Evolutionary conservation across 2,113 vertebrate genomes (phyloP).

Genomic region (Bos taurus): ARS-UCD2.0 NC_037332.1:67278501-67279000

Average conservation of each 20-base stretch:
- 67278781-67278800: neutral
- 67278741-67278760: neutral
- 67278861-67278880: neutral
- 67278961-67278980: neutral
- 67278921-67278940: neutral
- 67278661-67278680: neutral
- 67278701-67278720: neutral
- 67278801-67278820: neutral
- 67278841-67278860: neutral
- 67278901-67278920: neutral
- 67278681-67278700: neutral
- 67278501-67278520: neutral
- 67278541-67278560: neutral
- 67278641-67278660: neutral
- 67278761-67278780: neutral
- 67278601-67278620: neutral
- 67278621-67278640: neutral
- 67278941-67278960: neutral
- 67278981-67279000: neutral
- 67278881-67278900: neutral
- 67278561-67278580: neutral
- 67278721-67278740: neutral
- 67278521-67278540: neutral
- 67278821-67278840: neutral
- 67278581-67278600: neutral